Evolutionary conservation across 2,797 vertebrate genomes (phyloP), one percentile per base, ranked within the genome.

Genomic region (Merluccius polli): DNA sequence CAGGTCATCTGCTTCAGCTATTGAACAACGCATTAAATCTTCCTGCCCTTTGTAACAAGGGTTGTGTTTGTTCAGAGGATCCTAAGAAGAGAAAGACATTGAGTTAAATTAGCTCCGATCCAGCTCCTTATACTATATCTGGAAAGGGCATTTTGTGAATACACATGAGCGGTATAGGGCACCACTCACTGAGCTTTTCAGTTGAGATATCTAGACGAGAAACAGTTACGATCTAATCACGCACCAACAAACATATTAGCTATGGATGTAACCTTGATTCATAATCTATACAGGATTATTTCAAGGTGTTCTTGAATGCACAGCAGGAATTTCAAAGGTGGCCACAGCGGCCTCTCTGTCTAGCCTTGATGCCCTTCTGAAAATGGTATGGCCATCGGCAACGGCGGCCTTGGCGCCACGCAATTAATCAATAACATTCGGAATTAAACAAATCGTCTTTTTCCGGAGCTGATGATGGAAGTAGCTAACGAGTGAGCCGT

Each of bases 1-100:
- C 16, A 68, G 78, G 78, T 83, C 84, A 79, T 70, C 33, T 63
- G 44, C 63, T 82, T 71, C 59, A 74, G 27, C 65, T 44, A 1
- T 0, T 35, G 73, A 12, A 75, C 63, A 70, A 71, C 30, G 63
- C 63, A 52, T n/a, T n/a, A 21, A 5, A n/a, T n/a, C 52, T 59
- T 2, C 52, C 18, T 21, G n/a, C 21, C 52, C 52, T 59, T 8
- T 59, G 52, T n/a, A 21, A 59, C 52, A n/a, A 15, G 52, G 52
- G 52, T 15, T 24, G 52, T 48, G 44, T 48, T 48, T 18, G 12
- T 48, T 5, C 52, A 24, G 52, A 59, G 1, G 52, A n/a, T 59
- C 52, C 9, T 59, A 24, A 59, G n/a, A 24, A 59, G 52, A 59
- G 52, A 10, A n/a, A 24, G 52, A 59, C 52, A 59, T 18, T 7